Conservation (phyloP, 2,113 vertebrate species). For the Chaenocephalus aceratus region DNA sequence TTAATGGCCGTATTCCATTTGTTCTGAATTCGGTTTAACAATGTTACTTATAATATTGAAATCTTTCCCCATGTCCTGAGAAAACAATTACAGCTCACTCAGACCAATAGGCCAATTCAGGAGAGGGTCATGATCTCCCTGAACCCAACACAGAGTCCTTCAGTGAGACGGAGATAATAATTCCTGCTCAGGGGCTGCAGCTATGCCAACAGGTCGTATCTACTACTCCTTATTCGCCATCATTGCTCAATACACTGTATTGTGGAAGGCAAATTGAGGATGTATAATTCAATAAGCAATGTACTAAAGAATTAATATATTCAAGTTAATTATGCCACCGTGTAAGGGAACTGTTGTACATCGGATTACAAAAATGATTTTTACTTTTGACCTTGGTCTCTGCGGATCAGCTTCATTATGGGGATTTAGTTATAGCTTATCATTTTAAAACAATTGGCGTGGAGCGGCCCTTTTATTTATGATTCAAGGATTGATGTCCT, state of each 20-base stretch:
- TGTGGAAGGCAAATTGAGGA: conserved; percentile 78
- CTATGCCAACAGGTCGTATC: conserved; percentile 74
- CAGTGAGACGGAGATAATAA: conserved; percentile 72
- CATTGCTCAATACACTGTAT: conserved; percentile 68
- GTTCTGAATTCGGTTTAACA: conserved; percentile 18
- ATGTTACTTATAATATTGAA: conserved; percentile 44
- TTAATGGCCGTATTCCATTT: too few relatives aligned
- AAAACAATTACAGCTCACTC: conserved; percentile 72
- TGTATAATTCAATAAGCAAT: conserved; percentile 89
- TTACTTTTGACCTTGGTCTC: conserved; percentile 81
- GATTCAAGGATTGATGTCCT: conserved; percentile 73
- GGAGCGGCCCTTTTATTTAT: conserved; percentile 62
- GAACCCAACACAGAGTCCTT: conserved; percentile 68
- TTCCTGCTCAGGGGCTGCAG: conserved; percentile 73
- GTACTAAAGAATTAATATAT: conserved; percentile 91
- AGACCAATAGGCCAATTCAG: conserved; percentile 64
- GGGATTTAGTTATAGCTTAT: conserved; percentile 74
- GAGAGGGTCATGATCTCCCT: conserved; percentile 57
- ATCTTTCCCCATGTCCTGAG: conserved; percentile 47
- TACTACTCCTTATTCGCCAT: conserved; percentile 64
- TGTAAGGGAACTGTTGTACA: conserved; percentile 72
- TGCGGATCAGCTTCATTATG: conserved; percentile 76
- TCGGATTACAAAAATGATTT: conserved; percentile 77
- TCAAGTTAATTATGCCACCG: conserved; percentile 89
- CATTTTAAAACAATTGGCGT: conserved; percentile 74